These are phyloP conservation scores for Darevskia nairensis DNA, from an alignment of 2,797 vertebrate species.

Conservation along the genomic window DNA sequence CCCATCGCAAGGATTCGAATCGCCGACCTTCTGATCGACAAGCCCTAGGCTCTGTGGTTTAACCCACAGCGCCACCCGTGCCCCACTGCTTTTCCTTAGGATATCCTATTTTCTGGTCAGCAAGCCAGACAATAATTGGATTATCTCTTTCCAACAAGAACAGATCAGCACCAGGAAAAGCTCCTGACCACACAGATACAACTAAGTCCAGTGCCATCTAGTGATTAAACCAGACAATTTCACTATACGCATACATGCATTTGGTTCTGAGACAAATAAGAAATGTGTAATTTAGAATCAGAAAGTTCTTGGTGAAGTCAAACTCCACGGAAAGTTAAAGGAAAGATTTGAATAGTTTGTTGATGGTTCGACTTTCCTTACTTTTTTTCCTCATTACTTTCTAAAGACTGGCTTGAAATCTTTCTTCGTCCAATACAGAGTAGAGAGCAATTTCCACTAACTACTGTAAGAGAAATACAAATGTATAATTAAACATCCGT, in stretches of 20 bases:
- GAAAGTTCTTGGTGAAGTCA: neutral
- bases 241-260: neutral
- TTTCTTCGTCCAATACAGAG: conserved; percentile 19
- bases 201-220: too few species aligned
- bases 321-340: neutral
- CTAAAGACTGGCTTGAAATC: conserved; percentile 46
- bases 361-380: conserved; percentile 29
- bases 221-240: too few species aligned
- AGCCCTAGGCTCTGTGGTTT: too few species aligned
- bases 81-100: too few species aligned
- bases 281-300: neutral
- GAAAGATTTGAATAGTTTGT: neutral
- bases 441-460: conserved; percentile 31
- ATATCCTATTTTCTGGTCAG: too few species aligned
- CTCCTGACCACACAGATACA: too few species aligned
- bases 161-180: too few species aligned
- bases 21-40: too few species aligned
- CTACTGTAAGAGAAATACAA: conserved; percentile 32
- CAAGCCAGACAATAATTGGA: too few species aligned
- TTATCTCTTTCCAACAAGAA: too few species aligned
- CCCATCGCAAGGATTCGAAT: too few species aligned
- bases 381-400: conserved; percentile 42
- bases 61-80: too few species aligned
- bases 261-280: neutral
- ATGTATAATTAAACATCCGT: conserved; percentile 46